Percentiles rank a stretch among this genome's conserved stretches.
These are phyloP conservation scores for Apogon talboti DNA, from an alignment of 2,797 vertebrate species.

Conservation along the genomic window DNA sequence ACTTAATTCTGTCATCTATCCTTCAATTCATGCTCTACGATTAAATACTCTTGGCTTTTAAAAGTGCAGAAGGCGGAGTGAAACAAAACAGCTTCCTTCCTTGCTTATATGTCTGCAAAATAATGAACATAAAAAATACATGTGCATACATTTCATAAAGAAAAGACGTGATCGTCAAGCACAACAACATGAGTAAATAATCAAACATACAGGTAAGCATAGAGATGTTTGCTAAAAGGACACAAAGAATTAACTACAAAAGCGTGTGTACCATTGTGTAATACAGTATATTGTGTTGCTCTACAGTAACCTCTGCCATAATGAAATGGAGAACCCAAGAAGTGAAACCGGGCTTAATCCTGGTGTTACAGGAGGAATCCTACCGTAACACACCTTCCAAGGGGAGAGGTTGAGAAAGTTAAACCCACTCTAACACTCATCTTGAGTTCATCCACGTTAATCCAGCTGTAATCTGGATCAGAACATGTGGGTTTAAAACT, in stretches of 20 bases:
- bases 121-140: no score
- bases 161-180: no score
- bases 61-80: no score
- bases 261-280: constrained; percentile 24
- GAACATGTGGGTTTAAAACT: constrained; percentile 76
- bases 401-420: constrained; percentile 78
- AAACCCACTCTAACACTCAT: constrained; percentile 78
- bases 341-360: constrained; percentile 79
- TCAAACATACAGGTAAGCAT: no score
- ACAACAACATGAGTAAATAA: no score
- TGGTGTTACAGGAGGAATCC: constrained; percentile 75
- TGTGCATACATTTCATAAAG: no score
- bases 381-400: constrained; percentile 77
- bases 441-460: constrained; percentile 81
- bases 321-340: constrained; percentile 68
- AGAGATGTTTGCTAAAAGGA: no score
- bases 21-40: no score
- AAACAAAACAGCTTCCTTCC: no score
- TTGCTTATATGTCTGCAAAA: no score
- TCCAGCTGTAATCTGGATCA: constrained; percentile 82
- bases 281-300: constrained; percentile 34
- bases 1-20: no score
- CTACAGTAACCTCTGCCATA: constrained; percentile 62
- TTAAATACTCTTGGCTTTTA: no score
- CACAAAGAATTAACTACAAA: not conserved